These are phyloP conservation scores for Diprion similis DNA, from an alignment of 1,140 invertebrate species.

Conservation along the genomic window DNA sequence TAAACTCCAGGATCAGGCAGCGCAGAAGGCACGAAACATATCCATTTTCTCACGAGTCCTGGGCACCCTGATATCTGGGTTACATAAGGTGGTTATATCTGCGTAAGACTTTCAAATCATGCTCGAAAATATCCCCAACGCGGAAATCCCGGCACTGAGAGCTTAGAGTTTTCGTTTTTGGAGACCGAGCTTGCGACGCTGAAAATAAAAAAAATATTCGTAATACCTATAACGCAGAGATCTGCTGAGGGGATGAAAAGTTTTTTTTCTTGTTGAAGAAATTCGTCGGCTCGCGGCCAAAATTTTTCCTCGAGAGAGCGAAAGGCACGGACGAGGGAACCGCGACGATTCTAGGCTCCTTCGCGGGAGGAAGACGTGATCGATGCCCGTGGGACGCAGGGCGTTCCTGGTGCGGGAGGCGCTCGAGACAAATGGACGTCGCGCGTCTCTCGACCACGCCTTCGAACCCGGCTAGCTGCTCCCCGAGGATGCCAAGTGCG, in stretches of 20 bases:
- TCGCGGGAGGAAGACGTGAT: conserved; percentile 60
- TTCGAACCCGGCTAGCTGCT: conserved; percentile 47
- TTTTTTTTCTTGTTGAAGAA: no score
- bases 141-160: background rate
- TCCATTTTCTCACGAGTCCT: no score
- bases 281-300: background rate
- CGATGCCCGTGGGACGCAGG: conserved; percentile 62
- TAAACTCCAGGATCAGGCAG: no score
- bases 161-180: background rate
- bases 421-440: conserved; percentile 64
- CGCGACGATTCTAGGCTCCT: background rate
- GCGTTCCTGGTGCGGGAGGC: conserved; percentile 64
- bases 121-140: conserved; percentile 8
- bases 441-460: conserved; percentile 63
- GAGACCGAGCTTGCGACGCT: background rate
- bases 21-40: no score
- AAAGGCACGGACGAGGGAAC: no score
- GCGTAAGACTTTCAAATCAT: no score
- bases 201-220: background rate
- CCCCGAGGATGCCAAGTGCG: conserved; percentile 36
- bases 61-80: no score
- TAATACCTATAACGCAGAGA: background rate
- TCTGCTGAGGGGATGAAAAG: no score
- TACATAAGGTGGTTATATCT: no score
- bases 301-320: background rate